Evolutionary conservation across 1,140 invertebrate species (phyloP).

Genomic region (Eurosta solidaginis): DNA sequence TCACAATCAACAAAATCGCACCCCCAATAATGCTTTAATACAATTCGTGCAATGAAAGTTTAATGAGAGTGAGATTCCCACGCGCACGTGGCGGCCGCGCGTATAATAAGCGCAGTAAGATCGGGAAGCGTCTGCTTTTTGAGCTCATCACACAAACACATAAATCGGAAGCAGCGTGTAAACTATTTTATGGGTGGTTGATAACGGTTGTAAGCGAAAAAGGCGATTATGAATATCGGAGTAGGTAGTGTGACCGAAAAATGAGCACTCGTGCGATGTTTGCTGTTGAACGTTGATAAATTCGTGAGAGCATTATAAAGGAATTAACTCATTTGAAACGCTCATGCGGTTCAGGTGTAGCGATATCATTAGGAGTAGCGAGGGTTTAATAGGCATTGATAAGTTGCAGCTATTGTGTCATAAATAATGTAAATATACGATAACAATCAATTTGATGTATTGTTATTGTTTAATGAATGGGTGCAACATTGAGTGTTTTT

Average conservation of each 20-base stretch:
- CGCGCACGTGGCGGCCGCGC: slow-evolving; percentile 11
- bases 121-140: not conserved
- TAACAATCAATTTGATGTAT: not conserved
- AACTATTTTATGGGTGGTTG: not conserved
- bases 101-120: not conserved
- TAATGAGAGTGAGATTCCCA: not conserved
- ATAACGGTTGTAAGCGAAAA: not conserved
- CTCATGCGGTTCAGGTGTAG: not conserved
- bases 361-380: not conserved
- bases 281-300: not conserved
- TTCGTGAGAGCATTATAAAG: not conserved
- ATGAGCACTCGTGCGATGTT: not conserved
- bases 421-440: not conserved
- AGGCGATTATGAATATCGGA: too few relatives aligned
- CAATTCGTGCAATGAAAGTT: not conserved
- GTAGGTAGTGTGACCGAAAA: not conserved
- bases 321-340: not conserved
- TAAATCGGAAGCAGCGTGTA: not conserved
- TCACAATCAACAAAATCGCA: not conserved
- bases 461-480: too few relatives aligned
- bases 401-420: not conserved
- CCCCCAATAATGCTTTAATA: not conserved
- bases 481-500: too few relatives aligned
- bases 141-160: not conserved
- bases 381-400: not conserved